phyloP scores from a whole-genome alignment of 2,113 vertebrate species.

The Protobothrops flavoviridis region DNA sequence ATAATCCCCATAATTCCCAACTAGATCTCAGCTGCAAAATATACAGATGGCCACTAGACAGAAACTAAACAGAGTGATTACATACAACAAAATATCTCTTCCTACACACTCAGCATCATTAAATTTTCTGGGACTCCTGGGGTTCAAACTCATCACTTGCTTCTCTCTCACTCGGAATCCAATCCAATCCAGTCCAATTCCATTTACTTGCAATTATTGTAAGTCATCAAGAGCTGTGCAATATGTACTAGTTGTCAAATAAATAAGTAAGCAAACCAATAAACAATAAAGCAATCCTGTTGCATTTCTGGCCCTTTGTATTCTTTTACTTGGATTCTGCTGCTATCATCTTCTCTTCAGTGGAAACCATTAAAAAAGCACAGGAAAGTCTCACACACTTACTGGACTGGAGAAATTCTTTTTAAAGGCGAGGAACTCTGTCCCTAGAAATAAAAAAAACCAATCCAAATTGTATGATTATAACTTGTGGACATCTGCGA shows the following conservation, averaged over 20 bases:
- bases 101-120: background rate
- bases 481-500: background rate
- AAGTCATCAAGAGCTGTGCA: background rate
- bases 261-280: background rate
- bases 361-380: background rate
- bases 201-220: background rate
- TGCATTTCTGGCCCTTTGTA: background rate
- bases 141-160: background rate
- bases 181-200: background rate
- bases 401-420: background rate
- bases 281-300: background rate
- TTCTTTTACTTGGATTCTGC: background rate
- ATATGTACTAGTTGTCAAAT: background rate
- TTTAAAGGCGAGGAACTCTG: background rate
- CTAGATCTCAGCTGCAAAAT: background rate
- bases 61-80: background rate
- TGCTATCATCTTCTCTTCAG: background rate
- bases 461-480: background rate
- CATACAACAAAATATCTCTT: background rate
- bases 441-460: background rate
- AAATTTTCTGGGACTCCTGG: background rate
- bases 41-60: background rate
- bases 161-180: background rate
- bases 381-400: background rate
- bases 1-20: background rate